Base-by-base conservation (phyloP, 2,888 invertebrate species). In the Xestia sexstrigata region DNA sequence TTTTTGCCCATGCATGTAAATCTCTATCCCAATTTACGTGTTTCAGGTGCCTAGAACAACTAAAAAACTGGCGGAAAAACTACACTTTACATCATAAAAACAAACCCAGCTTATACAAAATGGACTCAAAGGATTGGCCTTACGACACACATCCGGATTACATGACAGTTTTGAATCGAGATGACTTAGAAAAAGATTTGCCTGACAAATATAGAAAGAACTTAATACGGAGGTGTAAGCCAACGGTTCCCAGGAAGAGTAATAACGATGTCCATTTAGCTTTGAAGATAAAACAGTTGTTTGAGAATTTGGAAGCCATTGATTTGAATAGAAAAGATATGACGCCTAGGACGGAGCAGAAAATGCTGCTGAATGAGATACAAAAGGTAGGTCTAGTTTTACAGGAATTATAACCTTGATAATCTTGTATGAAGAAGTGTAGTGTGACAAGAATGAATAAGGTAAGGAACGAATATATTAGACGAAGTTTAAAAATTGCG, bases 61-160 rank as follows among this genome's bases (percentile, higher is more conserved):
- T 98, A 17, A 95, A 93, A 70, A 94, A 96, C 63, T 98, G 97
- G 97, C 96, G 97, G 65, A 92, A 89, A 63, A 93, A 92, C 70
- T 97, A 95, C 87, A 94, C 5, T 35, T 30, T 60, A 91, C 76
- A 90, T 88, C 1, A 84, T 5, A 93, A 96, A 79, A 79, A 87
- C 23, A 89, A 86, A 2, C 88, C 88, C 2, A 89, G 87, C 1
- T 83, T 88, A 0, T 94, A 93, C 86, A 92, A 91, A 84, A 79
- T 93, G 66, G 89, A 91, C 8, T 87, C 93, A 0, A 91, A 92
- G 9, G 84, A 91, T 62, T 92, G 92, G n/a, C 97, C 97, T 5
- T 98, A 97, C 89, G 97, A 97, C 82, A 97, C 97, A 0, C 95
- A 97, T 85, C 94, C 97, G 0, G 97, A 97, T n/a, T 97, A 96